Evolutionary conservation across 1,140 invertebrate genomes (phyloP), one percentile per base, ranked within the genome.

Genomic region (Patella vulgata): DNA sequence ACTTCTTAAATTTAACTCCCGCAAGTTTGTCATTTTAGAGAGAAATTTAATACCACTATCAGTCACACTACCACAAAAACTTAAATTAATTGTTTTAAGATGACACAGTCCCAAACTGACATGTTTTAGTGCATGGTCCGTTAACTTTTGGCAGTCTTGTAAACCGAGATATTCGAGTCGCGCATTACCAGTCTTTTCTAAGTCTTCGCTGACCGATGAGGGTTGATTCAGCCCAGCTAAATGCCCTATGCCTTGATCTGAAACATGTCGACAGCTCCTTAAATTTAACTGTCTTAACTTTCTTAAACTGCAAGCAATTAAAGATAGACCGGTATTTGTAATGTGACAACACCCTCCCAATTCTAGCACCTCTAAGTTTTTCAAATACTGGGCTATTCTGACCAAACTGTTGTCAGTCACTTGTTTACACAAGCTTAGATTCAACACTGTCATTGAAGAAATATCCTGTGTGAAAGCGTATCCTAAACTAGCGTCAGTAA

Each of bases 381-480:
- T 91, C n/a, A 96, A 82, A 73, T 89, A 90, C 75, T 94, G 90
- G 3, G 93, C 91, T 78, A 97, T 95, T 71, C 90, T 87, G 9
- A 89, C 89, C 4, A 97, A 86, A 28, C 92, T 91, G 0, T 89
- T 89, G 82, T 97, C 95, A 0, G 93, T 94, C 21, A 97, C 90
- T 85, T 96, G 94, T 84, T 98, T 98, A 85, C 96, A 98, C 47
- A 97, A 86, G 4, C 93, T 95, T 12, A 98, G 86, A 80, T 97
- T 93, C 36, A 97, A 86, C 58, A 90, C 87, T 47, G 89, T 91
- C 2, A 97, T 85, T 17, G 89, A 88, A 25, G 90, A 88, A 55
- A 91, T 84, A 59, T 93, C 90, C 12, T 89, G 86, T 33, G 88
- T 86, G 73, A 97, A 91, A 0, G 93, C 94, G 69, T 91, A 91